Percentiles rank a stretch among this genome's conserved stretches.
phyloP scores from a whole-genome alignment of 2,113 vertebrate genomes.

The Plecotus auritus region DNA sequence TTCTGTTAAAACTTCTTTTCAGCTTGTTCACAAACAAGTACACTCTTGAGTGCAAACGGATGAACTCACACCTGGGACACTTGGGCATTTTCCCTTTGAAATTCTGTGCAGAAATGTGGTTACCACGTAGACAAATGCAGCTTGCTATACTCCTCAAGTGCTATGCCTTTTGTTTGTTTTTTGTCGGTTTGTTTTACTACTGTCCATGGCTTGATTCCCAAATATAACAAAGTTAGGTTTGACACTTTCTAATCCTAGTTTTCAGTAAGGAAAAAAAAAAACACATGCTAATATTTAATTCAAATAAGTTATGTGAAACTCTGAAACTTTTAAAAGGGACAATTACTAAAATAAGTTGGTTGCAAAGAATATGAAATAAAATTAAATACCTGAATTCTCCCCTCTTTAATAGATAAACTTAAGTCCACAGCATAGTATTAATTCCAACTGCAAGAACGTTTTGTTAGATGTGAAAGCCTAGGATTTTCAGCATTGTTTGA shows the following conservation, averaged over 20 bases:
- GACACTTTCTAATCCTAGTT: background rate
- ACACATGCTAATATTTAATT: background rate
- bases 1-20: background rate
- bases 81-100: background rate
- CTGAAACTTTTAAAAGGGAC: background rate
- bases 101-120: background rate
- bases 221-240: background rate
- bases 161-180: background rate
- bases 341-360: background rate
- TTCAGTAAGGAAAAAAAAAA: background rate
- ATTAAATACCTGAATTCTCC: background rate
- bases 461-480: background rate
- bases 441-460: background rate
- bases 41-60: background rate
- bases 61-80: background rate
- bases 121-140: background rate
- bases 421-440: background rate
- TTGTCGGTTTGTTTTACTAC: background rate
- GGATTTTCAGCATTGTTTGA: background rate
- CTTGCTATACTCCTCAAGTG: background rate
- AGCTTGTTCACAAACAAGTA: conserved; percentile 2
- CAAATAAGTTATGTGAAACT: background rate
- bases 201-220: background rate
- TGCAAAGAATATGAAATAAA: background rate
- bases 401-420: background rate